Evolutionary conservation across 23 tunicate genomes (phyloP).

Genomic region (Diplosoma virens): DNA sequence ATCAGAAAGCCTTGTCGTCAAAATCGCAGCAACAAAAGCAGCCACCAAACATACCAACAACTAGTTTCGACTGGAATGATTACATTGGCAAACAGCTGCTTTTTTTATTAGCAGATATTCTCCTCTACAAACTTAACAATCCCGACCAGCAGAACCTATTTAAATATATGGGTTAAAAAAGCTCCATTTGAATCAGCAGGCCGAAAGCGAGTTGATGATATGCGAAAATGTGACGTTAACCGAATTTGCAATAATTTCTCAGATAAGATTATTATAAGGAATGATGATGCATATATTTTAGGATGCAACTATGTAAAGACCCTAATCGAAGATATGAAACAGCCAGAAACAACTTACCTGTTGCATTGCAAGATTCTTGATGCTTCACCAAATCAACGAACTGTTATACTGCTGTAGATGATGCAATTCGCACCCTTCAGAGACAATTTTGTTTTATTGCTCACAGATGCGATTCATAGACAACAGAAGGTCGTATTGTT

Average conservation of each 20-base stretch:
- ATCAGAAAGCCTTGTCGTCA: slow-evolving; percentile 7
- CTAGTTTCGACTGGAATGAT: slow-evolving; percentile 30
- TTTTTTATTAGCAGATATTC: slow-evolving; percentile 31
- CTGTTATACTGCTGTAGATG: slow-evolving; percentile 25
- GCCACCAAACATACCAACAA: slow-evolving; percentile 33
- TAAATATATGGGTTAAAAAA: slow-evolving; percentile 24
- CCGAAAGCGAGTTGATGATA: slow-evolving; percentile 27
- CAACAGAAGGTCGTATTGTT: slow-evolving; percentile 18
- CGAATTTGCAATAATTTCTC: slow-evolving; percentile 27
- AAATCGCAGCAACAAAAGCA: slow-evolving; percentile 14
- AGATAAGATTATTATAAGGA: slow-evolving; percentile 14
- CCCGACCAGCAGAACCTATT: slow-evolving; percentile 33
- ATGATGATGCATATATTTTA: slow-evolving; percentile 21
- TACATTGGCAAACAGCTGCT: slow-evolving; percentile 21
- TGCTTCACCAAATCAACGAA: slow-evolving; percentile 26
- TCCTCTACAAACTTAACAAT: slow-evolving; percentile 32
- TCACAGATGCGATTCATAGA: slow-evolving; percentile 34
- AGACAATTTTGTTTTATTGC: slow-evolving; percentile 19
- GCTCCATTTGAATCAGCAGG: slow-evolving; percentile 34
- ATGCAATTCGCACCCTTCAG: slow-evolving; percentile 32
- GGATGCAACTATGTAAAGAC: slow-evolving; percentile 24
- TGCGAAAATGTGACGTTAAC: slow-evolving; percentile 26
- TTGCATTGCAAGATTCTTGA: slow-evolving; percentile 14
- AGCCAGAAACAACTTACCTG: slow-evolving; percentile 31
- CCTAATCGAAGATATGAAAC: slow-evolving; percentile 25